Base-by-base conservation (phyloP, 2,113 vertebrate genomes). In the Boulengeromyrus knoepffleri region DNA sequence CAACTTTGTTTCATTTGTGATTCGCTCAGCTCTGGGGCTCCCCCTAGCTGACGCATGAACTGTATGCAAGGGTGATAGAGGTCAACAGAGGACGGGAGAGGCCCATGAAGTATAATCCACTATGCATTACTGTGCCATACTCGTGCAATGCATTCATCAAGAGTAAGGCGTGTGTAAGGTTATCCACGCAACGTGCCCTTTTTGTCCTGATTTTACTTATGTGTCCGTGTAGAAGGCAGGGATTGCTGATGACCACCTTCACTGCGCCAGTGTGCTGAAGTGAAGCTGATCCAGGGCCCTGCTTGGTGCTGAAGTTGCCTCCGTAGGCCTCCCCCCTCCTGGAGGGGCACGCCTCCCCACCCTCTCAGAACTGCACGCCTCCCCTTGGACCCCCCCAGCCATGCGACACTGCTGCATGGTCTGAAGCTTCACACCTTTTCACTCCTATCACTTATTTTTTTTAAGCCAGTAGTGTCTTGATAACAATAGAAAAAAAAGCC, bases 381-480 rank as follows among this genome's bases (percentile, higher is more conserved):
- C 87, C 87, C 39, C 53, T 9, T 49, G 5, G 2, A 0, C 1
- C 36, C 6, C 36, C n/a, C 36, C n/a, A 27, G 50, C 88, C 42
- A 53, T 47, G 47, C 47, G 27, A 9, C 24, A 77, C n/a, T 17
- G 70, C 86, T 70, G 89, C 84, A n/a, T 89, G 84, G 86, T 88
- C 84, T 17, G 8, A 46, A 45, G 91, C 88, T 89, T 87, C 50
- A 58, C 85, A 77, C 91, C 91, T 90, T 27, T 36, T 45, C 3
- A 17, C 15, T 53, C 27, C n/a, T 45, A 36, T 39, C 21, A 8
- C 3, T 42, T 62, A 56, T 62, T 10, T 39, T 42, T 42, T 42
- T 45, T 39, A 27, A 31, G 21, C 80, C 49, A 56, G 49, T 39
- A 42, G 49, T 13, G 42, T 45, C 24, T 50, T 42, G 49, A 80